Base-by-base conservation (phyloP, 1,140 invertebrate species). In the Condylostylus longicornis region DNA sequence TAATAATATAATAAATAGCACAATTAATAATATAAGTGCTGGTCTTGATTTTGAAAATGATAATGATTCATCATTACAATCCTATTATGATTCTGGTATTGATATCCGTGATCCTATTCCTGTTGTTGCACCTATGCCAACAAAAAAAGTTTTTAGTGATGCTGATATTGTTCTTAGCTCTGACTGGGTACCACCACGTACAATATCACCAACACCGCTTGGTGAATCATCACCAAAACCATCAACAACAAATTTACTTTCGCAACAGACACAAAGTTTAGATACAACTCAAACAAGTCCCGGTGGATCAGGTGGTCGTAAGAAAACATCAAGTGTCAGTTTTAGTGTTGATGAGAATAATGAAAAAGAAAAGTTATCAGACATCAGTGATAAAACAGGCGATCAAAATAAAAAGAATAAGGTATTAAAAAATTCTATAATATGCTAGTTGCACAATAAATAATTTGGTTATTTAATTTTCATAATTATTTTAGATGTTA, bases 41-140 rank as follows among this genome's bases (percentile, higher is more conserved):
- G 49, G 43, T 41, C 50, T 50, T 32, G 54, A 58, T 33, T 42
- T 58, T 37, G 54, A 58, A 42, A 49, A 57, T 30, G 38, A 55
- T 42, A 54, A 58, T 38, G 44, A 58, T 37, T 40, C 58, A 31
- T 53, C 54, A 45, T 84, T 84, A 62, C 70, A 77, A 41, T 82
- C 78, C 44, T 84, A 80, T 67, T 81, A 84, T 61, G 82, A 86
- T 65, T 85, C 81, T n/a, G 82, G 82, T 45, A 86, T 86, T 51
- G 82, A 86, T 61, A 85, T 85, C 44, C 70, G 80, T 48, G 82
- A 85, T 50, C 75, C 75, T 38, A 60, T 62, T 36, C 70, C 71
- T 39, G 63, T 62, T 44, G 59, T 73, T 52, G 58, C 57, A 42
- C 53, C 58, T 22, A 58, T 56, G 54, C 50, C 54, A 55, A 56